Percentiles rank a stretch among this genome's conserved stretches.
Evolutionary conservation across 2,888 invertebrate genomes (phyloP).

Genomic region (Caradrina kadenii): DNA sequence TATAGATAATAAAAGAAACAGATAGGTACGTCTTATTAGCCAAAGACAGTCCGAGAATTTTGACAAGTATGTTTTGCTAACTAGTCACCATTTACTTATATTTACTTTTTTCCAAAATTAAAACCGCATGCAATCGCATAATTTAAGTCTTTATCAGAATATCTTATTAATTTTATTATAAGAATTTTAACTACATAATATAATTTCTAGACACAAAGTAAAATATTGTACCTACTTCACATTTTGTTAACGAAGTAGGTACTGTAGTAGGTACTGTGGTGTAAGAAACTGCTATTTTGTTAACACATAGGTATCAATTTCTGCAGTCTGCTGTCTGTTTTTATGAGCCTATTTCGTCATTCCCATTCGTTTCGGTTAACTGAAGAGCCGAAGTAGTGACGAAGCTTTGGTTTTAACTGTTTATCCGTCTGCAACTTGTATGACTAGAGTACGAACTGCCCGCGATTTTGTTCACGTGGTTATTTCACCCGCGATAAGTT

Average conservation of each 20-base stretch:
- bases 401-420: conserved; percentile 13
- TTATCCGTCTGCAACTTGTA: background rate
- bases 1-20: background rate
- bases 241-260: background rate
- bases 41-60: background rate
- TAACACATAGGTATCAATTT: conserved; percentile 11
- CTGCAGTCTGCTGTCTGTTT: conserved; percentile 26
- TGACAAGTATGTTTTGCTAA: background rate
- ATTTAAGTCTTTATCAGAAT: background rate
- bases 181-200: too few species aligned
- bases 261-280: background rate
- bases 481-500: too few species aligned
- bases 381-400: conserved; percentile 22
- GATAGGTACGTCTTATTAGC: background rate
- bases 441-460: background rate
- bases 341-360: conserved; percentile 49
- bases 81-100: background rate
- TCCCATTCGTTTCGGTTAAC: conserved; percentile 29
- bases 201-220: too few species aligned
- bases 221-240: background rate
- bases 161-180: conserved; percentile 14
- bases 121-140: background rate
- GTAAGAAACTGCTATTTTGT: conserved; percentile 14
- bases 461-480: too few species aligned
- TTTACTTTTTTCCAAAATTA: background rate